Evolutionary conservation across 2,888 invertebrate species (phyloP), one percentile per base, ranked within the genome.

Genomic region (Leptopterna dolabrata): DNA sequence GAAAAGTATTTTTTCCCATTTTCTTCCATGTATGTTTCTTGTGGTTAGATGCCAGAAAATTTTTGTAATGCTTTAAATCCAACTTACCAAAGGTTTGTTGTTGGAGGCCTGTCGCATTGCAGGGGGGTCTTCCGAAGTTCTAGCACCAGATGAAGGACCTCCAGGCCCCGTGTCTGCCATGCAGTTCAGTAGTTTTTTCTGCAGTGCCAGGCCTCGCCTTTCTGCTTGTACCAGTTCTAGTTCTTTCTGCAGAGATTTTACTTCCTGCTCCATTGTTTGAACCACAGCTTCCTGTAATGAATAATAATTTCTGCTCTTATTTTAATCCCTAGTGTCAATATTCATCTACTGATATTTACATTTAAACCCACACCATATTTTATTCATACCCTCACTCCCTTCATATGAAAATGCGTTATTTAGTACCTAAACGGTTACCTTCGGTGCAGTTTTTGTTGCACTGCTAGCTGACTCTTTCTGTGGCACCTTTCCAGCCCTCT

Each of bases 271-370:
- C 91, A 95, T 93, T 4, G 92, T 93, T 16, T 92, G 92, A 13
- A 95, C 90, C 90, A 95, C 94, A 87, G 93, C 93, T 90, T 94
- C 94, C 95, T 95, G 89, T 13, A 45, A 85, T 9, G n/a, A n/a
- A n/a, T n/a, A n/a, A n/a, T 19, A n/a, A n/a, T n/a, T n/a, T n/a
- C n/a, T n/a, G n/a, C n/a, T n/a, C n/a, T n/a, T n/a, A n/a, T n/a
- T n/a, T n/a, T n/a, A n/a, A n/a, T n/a, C n/a, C n/a, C n/a, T n/a
- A n/a, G n/a, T n/a, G n/a, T n/a, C n/a, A n/a, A n/a, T n/a, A n/a
- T n/a, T n/a, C n/a, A n/a, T n/a, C n/a, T n/a, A n/a, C n/a, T n/a
- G n/a, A n/a, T n/a, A n/a, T n/a, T n/a, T n/a, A n/a, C n/a, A n/a
- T n/a, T n/a, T n/a, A n/a, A n/a, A n/a, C n/a, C n/a, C n/a, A n/a